Conservation (phyloP, 2,888 invertebrate species). For the Machimus rusticus region DNA sequence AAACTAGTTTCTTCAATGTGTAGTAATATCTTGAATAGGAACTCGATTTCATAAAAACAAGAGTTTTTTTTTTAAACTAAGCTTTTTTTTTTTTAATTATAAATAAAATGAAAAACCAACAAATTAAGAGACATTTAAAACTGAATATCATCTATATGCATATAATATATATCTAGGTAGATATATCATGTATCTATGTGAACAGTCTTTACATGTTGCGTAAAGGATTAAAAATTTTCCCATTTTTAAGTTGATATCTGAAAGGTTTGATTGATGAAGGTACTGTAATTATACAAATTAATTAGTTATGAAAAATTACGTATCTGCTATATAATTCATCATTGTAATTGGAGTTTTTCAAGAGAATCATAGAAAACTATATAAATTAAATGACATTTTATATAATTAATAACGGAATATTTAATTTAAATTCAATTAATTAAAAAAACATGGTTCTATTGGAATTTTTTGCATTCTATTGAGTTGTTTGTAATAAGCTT, state of each 20-base stretch:
- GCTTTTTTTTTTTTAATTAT: too few species aligned
- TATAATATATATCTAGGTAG: too few species aligned
- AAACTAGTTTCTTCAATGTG: not conserved
- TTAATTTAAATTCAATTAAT: not conserved
- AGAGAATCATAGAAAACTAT: not conserved
- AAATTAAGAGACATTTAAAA: too few species aligned
- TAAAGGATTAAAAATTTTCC: too few species aligned
- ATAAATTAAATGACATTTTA: not conserved
- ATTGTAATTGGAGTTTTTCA: not conserved
- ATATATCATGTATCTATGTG: too few species aligned
- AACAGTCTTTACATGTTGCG: too few species aligned
- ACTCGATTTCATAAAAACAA: too few species aligned
- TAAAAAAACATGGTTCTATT: not conserved
- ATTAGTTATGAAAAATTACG: not conserved
- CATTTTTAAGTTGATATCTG: too few species aligned
- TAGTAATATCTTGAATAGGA: not conserved
- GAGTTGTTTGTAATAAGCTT: not conserved
- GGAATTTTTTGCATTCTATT: not conserved
- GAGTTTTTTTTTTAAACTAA: too few species aligned
- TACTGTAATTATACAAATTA: not conserved
- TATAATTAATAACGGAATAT: not conserved
- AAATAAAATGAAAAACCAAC: not conserved
- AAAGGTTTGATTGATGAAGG: not conserved
- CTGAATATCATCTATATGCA: too few species aligned
- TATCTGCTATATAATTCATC: not conserved